Evolutionary conservation across 64 coral and sea anemone genomes (phyloP), one percentile per base, ranked within the genome.

Genomic region (Pocillopora damicornis): DNA sequence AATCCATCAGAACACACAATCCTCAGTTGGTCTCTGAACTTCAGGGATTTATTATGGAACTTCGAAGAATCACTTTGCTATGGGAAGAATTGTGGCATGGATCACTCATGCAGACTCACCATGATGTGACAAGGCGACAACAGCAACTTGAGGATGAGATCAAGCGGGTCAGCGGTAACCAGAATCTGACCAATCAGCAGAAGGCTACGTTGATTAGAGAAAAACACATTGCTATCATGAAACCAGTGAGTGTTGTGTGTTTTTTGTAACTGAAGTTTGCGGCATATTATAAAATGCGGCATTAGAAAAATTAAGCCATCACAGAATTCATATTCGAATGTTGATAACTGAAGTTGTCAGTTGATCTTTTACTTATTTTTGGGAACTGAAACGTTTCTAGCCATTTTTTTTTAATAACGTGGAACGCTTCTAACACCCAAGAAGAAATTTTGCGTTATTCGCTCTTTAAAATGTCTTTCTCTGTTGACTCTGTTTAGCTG

Each of bases 31-130:
- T 99, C 37, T 88, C 97, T 22, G 90, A 99, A 87, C 79, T 99
- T 20, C 97, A 93, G 64, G 93, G 84, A 59, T 99, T 99, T 58
- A 94, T 95, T 45, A 93, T 91, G 73, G 97, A 99, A 30, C 79
- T 99, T 42, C 90, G 97, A 2, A 80, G 97, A 26, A 89, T 99
- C 58, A 99, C 97, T 2, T 75, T 99, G 61, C 79, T 99, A 10
- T 99, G 97, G 97, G 97, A 99, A 61, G 97, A 99, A 15, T 73
- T 99, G 18, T 99, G 97, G 97, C 91, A 93, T 69, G 97, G 97
- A 1, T 99, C 97, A 3, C 77, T 99, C 30, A 93, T 99, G 26
- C 97, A 99, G 78, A 99, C 91, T 14, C 97, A 95, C 66, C 97
- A 99, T 59, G 97, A 99, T 78, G 93, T 99, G 16, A 73, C 89